phyloP scores from a whole-genome alignment of 2,888 invertebrate species.

The Spatulosminthurus flaviceps region DNA sequence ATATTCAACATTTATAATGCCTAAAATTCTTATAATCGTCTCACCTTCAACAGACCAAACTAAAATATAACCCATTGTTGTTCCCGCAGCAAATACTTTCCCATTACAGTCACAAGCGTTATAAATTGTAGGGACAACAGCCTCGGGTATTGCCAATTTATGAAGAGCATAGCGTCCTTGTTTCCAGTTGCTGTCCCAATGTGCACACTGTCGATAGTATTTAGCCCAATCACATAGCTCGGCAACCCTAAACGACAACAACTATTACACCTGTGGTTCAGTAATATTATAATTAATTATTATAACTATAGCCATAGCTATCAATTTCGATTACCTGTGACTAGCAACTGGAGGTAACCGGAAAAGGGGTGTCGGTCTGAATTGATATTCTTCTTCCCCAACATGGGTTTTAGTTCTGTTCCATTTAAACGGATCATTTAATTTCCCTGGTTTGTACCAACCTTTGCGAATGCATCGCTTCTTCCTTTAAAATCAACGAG shows the following conservation, averaged over 20 bases:
- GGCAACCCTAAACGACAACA: conserved; percentile 8
- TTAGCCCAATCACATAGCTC: conserved; percentile 50
- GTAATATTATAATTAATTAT: too few relatives aligned
- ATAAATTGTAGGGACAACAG: neutral
- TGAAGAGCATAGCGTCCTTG: conserved; percentile 46
- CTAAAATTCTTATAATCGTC: neutral
- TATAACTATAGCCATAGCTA: too few relatives aligned
- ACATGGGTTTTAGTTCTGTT: conserved; percentile 32
- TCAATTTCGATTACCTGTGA: conserved; percentile 2
- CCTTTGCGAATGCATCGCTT: conserved; percentile 30
- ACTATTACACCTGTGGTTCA: too few relatives aligned
- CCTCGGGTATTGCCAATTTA: conserved; percentile 35
- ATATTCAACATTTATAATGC: too few relatives aligned
- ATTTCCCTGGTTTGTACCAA: neutral
- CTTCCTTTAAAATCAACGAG: conserved; percentile 22
- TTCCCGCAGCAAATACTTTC: conserved; percentile 42
- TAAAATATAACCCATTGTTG: conserved; percentile 42
- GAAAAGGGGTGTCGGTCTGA: conserved; percentile 45
- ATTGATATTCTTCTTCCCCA: neutral
- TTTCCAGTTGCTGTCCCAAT: conserved; percentile 48
- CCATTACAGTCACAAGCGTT: conserved; percentile 42
- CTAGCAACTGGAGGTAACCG: conserved; percentile 26
- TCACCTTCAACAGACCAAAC: conserved; percentile 50
- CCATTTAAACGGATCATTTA: conserved; percentile 34
- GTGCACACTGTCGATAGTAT: conserved; percentile 46